Base-by-base conservation (phyloP, 2,113 vertebrate genomes). In the Stomatorhinus ivindoensis region DNA sequence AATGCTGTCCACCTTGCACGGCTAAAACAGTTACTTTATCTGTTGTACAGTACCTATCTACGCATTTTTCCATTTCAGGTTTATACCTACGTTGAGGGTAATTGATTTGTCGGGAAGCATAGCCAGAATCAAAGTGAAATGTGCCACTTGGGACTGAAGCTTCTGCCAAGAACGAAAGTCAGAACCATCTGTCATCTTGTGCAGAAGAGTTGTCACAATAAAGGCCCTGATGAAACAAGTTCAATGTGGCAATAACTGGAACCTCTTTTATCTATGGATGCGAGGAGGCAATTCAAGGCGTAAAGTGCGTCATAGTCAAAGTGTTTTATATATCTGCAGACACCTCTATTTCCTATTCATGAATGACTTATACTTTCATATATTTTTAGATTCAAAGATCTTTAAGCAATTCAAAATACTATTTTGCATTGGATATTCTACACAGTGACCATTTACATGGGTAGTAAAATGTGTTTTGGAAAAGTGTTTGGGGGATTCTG, bases 161-260 rank as follows among this genome's bases (percentile, higher is more conserved):
- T 39, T 87, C 48, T 35, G 48, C 85, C 85, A 87, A 87, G 27
- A 53, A 24, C 1, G 1, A 53, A 27, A n/a, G 82, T 39, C 15
- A 55, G n/a, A 35, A 17, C 85, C 85, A 39, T 87, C 91, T 90
- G 39, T 65, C 89, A 69, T 53, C 61, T 90, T 89, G 91, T 89
- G 89, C 82, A 69, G 10, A 90, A 27, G 21, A 86, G 82, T 55
- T 87, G 48, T 87, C 85, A 55, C 50, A 53, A 31, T 27, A 53
- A 87, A 87, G 48, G 11, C 15, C 50, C 48, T 53, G 50, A 87
- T 51, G n/a, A 31, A 53, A 53, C 48, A 31, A 39, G 31, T 35
- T 51, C 17, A 0, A 53, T 53, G 27, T 39, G 85, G 9, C 31
- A 11, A 35, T 53, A 46, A 84, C 19, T 47, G 44, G 19, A 42